Percentiles rank a stretch among this genome's conserved stretches.
phyloP scores from a whole-genome alignment of 1,140 invertebrate species.

The Bombus breviceps region DNA sequence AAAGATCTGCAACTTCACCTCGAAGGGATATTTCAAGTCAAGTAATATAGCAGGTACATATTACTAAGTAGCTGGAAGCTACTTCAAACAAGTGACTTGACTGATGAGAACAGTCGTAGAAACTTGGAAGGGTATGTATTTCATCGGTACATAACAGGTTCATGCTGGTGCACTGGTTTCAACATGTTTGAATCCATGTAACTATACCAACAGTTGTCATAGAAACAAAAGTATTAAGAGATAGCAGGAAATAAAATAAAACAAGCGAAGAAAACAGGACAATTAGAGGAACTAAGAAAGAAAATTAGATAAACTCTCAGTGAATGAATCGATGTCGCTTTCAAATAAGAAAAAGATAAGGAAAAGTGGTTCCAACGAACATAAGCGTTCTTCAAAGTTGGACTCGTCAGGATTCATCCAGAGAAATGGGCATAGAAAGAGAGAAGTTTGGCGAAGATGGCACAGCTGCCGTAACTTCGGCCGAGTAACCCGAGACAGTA shows the following conservation, averaged over 20 bases:
- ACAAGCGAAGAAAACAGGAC: too few species aligned
- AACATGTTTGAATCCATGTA: too few species aligned
- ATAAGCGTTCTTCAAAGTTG: neutral
- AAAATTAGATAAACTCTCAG: neutral
- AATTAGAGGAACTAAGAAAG: neutral
- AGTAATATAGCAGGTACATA: neutral
- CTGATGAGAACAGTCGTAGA: neutral
- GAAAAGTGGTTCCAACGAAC: too few species aligned
- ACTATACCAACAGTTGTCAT: too few species aligned
- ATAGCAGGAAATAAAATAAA: neutral
- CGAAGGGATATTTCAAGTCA: neutral
- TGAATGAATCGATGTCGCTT: neutral
- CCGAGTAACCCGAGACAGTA: slow-evolving; percentile 66
- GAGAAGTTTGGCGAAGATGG: slow-evolving; percentile 14
- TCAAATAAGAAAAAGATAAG: neutral
- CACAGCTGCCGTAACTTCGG: slow-evolving; percentile 59
- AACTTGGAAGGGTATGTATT: neutral
- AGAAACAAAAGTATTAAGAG: too few species aligned
- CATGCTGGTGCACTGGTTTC: neutral
- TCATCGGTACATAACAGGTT: neutral
- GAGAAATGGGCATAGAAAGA: neutral
- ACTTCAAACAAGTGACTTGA: neutral
- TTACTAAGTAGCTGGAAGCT: neutral
- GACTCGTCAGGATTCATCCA: neutral
- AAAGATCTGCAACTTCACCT: neutral